Evolutionary conservation across 2,113 vertebrate genomes (phyloP), one percentile per base, ranked within the genome.

Genomic region (Sturnus vulgaris): DNA sequence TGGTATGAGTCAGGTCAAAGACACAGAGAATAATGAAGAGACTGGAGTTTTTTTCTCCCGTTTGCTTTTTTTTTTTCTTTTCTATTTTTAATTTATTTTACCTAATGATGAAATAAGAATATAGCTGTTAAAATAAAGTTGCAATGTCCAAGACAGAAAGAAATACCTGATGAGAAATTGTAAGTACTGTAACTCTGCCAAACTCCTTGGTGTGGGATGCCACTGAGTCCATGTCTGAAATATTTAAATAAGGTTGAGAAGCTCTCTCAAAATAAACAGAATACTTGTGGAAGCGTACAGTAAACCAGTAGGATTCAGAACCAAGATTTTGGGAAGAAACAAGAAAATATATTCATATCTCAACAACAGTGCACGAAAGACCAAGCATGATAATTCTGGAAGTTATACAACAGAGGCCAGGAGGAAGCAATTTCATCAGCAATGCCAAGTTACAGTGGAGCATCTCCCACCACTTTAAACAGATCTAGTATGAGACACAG

Each of bases 121-220:
- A 73, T 9, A 77, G 35, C 11, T 82, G 40, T 70, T 89, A 83
- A 95, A 94, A 88, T 59, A 61, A 91, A 68, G 71, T 20, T 44
- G 28, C 39, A 57, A 47, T 35, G 71, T 71, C 63, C 42, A 90
- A 90, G 61, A 87, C 3, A 82, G 52, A 82, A 57, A 93, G 59
- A 93, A 96, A 90, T 86, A 95, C 75, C 93, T 91, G 64, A 79
- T 89, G 33, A 91, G 40, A 91, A 90, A 90, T 0, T 81, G 4
- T 63, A 94, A 93, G 47, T 63, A 95, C 55, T 63, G 85, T 86
- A 90, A 94, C 30, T 89, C 56, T 89, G 66, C 63, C 77, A 94
- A 90, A 86, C 16, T 69, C 84, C 69, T 81, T 61, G 64, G 25
- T 78, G 80, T 56, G 79, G 65, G 68, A 91, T 42, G 69, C 35